A percentile compares a stretch with the other conserved stretches of the same genome.
These are phyloP conservation scores for Merluccius polli DNA, from an alignment of 2,797 vertebrate genomes.

Conservation along the genomic window DNA sequence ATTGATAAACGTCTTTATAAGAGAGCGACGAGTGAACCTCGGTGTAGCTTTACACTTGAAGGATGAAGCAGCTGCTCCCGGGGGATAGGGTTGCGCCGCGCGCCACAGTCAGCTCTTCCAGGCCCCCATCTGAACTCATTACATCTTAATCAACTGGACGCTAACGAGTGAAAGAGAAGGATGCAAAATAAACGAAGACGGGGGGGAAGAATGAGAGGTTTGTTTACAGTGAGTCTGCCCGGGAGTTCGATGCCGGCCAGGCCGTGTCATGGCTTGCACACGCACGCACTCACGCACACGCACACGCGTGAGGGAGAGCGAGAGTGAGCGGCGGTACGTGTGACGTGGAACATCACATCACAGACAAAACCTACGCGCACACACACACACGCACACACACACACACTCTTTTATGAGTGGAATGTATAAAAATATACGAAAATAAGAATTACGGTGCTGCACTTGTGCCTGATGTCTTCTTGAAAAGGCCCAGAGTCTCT, in stretches of 20 bases:
- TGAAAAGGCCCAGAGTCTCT: constrained; percentile 24
- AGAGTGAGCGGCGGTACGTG: too few species aligned
- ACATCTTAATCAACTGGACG: background rate
- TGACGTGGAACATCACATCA: constrained; percentile 6
- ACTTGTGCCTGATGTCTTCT: constrained; percentile 42
- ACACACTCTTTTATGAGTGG: constrained; percentile 20
- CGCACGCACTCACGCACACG: too few species aligned
- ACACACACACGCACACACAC: too few species aligned
- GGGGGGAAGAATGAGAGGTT: background rate
- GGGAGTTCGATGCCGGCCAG: background rate
- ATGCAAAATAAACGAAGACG: background rate
- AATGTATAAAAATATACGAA: constrained; percentile 32
- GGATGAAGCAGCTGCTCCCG: background rate
- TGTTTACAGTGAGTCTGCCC: background rate
- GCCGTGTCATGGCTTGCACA: background rate
- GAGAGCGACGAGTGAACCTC: background rate
- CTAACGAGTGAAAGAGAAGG: background rate
- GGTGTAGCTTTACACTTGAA: background rate
- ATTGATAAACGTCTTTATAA: background rate
- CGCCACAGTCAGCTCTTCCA: background rate
- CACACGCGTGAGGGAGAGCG: too few species aligned
- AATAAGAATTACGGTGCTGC: constrained; percentile 28
- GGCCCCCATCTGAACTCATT: background rate
- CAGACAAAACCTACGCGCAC: constrained; percentile 12
- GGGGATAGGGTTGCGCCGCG: too few species aligned